Conservation (phyloP, 2,888 invertebrate species). For the Apodemia mormo region DNA sequence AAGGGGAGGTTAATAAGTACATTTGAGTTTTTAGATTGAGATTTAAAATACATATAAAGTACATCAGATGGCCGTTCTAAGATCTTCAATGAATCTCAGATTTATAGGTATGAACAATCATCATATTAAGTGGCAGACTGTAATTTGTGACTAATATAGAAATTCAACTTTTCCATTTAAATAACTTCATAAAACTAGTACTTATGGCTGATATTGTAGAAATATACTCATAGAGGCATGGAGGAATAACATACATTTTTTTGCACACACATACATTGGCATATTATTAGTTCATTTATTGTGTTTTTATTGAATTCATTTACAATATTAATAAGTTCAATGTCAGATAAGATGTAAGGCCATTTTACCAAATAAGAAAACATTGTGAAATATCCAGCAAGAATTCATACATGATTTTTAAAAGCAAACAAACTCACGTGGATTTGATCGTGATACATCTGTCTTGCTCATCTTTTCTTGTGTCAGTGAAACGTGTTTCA, state of each 20-base stretch:
- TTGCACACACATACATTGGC: too few relatives aligned
- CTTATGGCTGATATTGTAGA: too few relatives aligned
- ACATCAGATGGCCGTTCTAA: slow-evolving; percentile 82
- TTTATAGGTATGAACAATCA: slow-evolving; percentile 80
- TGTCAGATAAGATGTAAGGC: slow-evolving; percentile 20
- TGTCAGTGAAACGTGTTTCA: slow-evolving; percentile 99
- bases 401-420: not conserved
- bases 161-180: not conserved
- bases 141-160: not conserved
- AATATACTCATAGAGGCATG: too few relatives aligned
- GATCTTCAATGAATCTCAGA: slow-evolving; percentile 70
- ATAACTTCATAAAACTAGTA: not conserved
- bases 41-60: not conserved
- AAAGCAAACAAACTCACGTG: slow-evolving; percentile 86
- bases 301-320: not conserved
- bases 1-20: slow-evolving; percentile 16
- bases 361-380: not conserved
- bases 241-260: too few relatives aligned
- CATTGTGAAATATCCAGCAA: not conserved
- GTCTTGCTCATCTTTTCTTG: slow-evolving; percentile 99
- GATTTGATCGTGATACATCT: slow-evolving; percentile 99
- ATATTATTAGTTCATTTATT: not conserved
- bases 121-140: slow-evolving; percentile 49
- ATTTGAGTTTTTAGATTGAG: slow-evolving; percentile 13
- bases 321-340: not conserved